A percentile compares a stretch with the other conserved stretches of the same genome.
Evolutionary conservation across 2,888 invertebrate genomes (phyloP).

Genomic region (Oscheius onirici): DNA sequence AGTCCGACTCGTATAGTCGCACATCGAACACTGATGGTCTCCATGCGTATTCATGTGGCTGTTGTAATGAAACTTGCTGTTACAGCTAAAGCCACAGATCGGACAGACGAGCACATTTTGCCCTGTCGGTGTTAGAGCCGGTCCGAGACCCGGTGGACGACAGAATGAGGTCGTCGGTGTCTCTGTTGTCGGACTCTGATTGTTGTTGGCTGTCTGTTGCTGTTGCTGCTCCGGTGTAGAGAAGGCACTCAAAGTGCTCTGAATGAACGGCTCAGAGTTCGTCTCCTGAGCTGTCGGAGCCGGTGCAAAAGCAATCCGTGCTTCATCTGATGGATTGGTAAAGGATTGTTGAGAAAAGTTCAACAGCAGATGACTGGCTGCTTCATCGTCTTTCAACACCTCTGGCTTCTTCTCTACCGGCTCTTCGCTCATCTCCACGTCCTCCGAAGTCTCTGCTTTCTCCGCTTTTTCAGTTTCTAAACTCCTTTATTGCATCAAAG

Average conservation of each 20-base stretch:
- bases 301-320: slow-evolving; percentile 22
- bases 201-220: neutral
- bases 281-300: neutral
- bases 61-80: slow-evolving; percentile 74
- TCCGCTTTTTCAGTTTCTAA: neutral
- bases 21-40: slow-evolving; percentile 76
- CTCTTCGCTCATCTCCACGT: slow-evolving; percentile 9
- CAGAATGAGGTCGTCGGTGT: slow-evolving; percentile 47
- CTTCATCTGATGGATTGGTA: slow-evolving; percentile 30
- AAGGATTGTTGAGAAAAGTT: slow-evolving; percentile 48
- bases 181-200: slow-evolving; percentile 24
- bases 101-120: slow-evolving; percentile 69
- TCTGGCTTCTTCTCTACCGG: neutral
- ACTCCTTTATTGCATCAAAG: neutral
- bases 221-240: slow-evolving; percentile 24
- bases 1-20: slow-evolving; percentile 75
- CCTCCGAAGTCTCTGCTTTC: neutral
- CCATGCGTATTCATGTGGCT: slow-evolving; percentile 77
- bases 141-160: slow-evolving; percentile 61
- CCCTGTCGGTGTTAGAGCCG: slow-evolving; percentile 48
- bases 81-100: slow-evolving; percentile 74
- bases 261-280: slow-evolving; percentile 11
- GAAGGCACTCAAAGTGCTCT: slow-evolving; percentile 28
- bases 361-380: slow-evolving; percentile 38
- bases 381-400: slow-evolving; percentile 9